These are phyloP conservation scores for Drosophila pullipes DNA, from an alignment of 2,888 invertebrate species.

Conservation along the genomic window DNA sequence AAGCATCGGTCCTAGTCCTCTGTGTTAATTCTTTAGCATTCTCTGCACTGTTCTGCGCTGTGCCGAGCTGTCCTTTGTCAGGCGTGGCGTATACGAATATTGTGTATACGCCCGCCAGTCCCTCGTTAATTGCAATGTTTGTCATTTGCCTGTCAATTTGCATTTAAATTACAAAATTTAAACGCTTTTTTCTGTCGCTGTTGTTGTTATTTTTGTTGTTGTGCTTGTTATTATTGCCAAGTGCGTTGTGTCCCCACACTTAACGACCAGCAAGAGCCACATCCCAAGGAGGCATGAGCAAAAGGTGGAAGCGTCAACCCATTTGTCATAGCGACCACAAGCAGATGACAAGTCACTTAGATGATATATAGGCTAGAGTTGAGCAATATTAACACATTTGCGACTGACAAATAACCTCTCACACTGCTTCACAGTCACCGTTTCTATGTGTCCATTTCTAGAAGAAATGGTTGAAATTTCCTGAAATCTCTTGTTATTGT, in stretches of 20 bases:
- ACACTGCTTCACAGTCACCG: not conserved
- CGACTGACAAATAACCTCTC: not conserved
- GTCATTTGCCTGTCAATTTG: constrained; percentile 80
- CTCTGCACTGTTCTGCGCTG: not conserved
- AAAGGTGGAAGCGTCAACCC: constrained; percentile 9
- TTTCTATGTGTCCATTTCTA: not conserved
- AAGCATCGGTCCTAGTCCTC: constrained; percentile 4
- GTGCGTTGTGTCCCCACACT: constrained; percentile 27
- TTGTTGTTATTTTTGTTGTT: constrained; percentile 9
- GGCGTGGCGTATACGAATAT: constrained; percentile 28
- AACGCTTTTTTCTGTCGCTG: constrained; percentile 47
- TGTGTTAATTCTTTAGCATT: constrained; percentile 14
- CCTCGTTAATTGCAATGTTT: constrained; percentile 80
- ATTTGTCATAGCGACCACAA: constrained; percentile 54
- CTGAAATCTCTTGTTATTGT: not conserved
- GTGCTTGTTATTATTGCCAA: constrained; percentile 21
- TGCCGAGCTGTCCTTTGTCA: constrained; percentile 4
- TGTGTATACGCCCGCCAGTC: constrained; percentile 73
- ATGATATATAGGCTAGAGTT: constrained; percentile 20
- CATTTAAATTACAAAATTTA: constrained; percentile 83
- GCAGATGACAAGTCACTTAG: constrained; percentile 34
- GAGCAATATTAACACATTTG: not conserved
- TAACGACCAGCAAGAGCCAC: constrained; percentile 36
- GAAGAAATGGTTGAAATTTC: not conserved
- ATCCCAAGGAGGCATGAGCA: not conserved